phyloP scores from a whole-genome alignment of 2,888 invertebrate species.

The Spodoptera picta region DNA sequence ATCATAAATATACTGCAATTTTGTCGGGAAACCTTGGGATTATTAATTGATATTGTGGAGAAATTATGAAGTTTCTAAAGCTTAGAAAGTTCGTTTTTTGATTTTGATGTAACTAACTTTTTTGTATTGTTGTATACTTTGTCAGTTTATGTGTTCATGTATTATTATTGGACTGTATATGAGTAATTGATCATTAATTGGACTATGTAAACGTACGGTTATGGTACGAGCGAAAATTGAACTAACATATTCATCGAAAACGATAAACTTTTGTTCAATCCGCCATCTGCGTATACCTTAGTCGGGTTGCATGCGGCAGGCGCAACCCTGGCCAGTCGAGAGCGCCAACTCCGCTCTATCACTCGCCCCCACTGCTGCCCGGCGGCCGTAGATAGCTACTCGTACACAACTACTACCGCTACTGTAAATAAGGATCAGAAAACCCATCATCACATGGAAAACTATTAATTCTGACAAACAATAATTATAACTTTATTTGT shows the following conservation, averaged over 20 bases:
- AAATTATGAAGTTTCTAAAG: too few relatives aligned
- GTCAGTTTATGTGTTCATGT: too few relatives aligned
- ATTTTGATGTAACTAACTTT: too few relatives aligned
- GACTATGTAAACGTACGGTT: too few relatives aligned
- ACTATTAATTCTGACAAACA: too few relatives aligned
- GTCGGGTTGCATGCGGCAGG: conserved; percentile 4
- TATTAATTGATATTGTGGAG: too few relatives aligned
- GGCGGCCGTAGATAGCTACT: conserved; percentile 21
- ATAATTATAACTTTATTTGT: too few relatives aligned
- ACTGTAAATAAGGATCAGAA: conserved; percentile 8
- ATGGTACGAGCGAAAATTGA: too few relatives aligned
- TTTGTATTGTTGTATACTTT: too few relatives aligned
- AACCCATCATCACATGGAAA: neutral
- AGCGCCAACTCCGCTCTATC: conserved; percentile 52
- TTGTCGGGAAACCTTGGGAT: neutral
- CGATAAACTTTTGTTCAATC: neutral
- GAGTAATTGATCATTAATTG: too few relatives aligned
- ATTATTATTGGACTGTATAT: too few relatives aligned
- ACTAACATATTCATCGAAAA: neutral
- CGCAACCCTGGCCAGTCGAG: conserved; percentile 44
- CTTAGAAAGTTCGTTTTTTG: too few relatives aligned
- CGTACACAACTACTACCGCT: conserved; percentile 3
- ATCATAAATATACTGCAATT: neutral
- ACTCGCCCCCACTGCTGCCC: conserved; percentile 36
- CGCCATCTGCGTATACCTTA: conserved; percentile 11